Evolutionary conservation across 1,140 invertebrate genomes (phyloP).

Genomic region (Drosophila hydei): DNA sequence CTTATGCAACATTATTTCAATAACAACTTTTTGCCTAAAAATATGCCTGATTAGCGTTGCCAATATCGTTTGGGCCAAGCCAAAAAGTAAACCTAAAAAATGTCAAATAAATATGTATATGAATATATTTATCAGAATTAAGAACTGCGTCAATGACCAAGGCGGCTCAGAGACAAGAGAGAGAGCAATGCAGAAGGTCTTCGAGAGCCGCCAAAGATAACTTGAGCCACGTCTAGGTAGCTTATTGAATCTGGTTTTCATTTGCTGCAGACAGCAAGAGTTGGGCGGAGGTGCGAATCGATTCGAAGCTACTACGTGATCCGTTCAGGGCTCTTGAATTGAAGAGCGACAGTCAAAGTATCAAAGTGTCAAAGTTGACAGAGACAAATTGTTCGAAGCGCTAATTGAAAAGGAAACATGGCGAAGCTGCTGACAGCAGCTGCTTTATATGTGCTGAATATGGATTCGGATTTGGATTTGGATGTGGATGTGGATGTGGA

Average conservation of each 20-base stretch:
- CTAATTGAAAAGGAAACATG: conserved; percentile 65
- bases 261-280: conserved; percentile 2
- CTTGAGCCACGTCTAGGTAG: not conserved
- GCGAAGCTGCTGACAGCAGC: conserved; percentile 37
- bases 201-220: not conserved
- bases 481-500: not conserved
- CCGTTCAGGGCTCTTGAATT: conserved; percentile 34
- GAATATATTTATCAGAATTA: not conserved
- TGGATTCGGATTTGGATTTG: not conserved
- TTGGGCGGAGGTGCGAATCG: not conserved
- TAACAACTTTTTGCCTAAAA: not conserved
- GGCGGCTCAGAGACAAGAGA: not conserved
- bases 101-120: not conserved
- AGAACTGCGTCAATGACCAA: not conserved
- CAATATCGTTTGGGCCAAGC: not conserved
- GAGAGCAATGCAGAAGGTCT: not conserved
- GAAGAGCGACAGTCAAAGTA: conserved; percentile 45
- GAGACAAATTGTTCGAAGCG: conserved; percentile 51
- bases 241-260: not conserved
- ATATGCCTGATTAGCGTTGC: not conserved
- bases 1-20: not conserved
- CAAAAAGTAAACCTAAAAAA: not conserved
- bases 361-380: conserved; percentile 57
- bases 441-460: conserved; percentile 33
- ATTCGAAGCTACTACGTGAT: conserved; percentile 16